These are phyloP conservation scores for Amyelois transitella DNA, from an alignment of 1,140 invertebrate species.

Conservation along the genomic window DNA sequence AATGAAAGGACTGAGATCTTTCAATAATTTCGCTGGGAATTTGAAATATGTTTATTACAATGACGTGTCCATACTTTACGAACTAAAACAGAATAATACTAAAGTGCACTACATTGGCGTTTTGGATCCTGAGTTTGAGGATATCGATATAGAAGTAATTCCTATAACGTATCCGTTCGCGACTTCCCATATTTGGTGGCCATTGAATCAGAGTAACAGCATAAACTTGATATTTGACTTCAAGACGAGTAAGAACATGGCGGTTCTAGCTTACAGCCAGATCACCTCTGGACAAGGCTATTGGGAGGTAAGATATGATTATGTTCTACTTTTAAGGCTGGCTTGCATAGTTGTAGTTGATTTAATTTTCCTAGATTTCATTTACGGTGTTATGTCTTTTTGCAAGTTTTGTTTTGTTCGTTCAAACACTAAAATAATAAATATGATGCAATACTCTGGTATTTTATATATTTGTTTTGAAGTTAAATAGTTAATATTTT, in stretches of 20 bases:
- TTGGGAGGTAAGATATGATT: constrained; percentile 84
- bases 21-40: constrained; percentile 88
- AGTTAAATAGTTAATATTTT: no score
- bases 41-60: constrained; percentile 95
- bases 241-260: constrained; percentile 87
- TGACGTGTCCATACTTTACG: constrained; percentile 91
- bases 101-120: constrained; percentile 90
- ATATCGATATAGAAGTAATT: constrained; percentile 89
- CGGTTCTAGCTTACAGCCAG: constrained; percentile 89
- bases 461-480: no score
- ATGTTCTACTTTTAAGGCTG: not conserved
- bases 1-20: constrained; percentile 82
- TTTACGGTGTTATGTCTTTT: no score
- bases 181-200: constrained; percentile 90
- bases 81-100: constrained; percentile 85
- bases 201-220: constrained; percentile 80
- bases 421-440: no score
- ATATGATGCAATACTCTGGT: no score
- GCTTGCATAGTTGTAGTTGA: not conserved
- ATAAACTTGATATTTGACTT: constrained; percentile 91
- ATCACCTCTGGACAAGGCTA: constrained; percentile 84
- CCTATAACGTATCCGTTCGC: constrained; percentile 94
- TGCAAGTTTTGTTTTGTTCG: no score
- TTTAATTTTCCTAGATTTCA: constrained; percentile 1
- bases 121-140: constrained; percentile 86